phyloP scores from a whole-genome alignment of 2,888 invertebrate species.

The Amorpha juglandis region DNA sequence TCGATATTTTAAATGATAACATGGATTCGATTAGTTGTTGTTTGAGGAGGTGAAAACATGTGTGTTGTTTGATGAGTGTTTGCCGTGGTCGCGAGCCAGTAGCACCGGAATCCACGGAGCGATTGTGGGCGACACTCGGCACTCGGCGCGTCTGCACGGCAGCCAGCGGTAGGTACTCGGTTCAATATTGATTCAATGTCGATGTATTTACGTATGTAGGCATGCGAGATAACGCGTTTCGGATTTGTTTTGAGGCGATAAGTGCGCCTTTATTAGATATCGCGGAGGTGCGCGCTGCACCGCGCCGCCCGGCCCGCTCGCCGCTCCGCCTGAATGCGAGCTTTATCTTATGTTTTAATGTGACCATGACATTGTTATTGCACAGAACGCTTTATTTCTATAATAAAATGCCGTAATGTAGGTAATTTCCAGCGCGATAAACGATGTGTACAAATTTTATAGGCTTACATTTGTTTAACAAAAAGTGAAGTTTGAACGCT shows the following conservation, averaged over 20 bases:
- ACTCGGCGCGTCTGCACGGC: slow-evolving; percentile 27
- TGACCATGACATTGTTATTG: slow-evolving; percentile 27
- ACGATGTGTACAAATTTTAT: slow-evolving; percentile 1
- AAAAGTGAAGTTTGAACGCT: neutral
- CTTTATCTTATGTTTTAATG: slow-evolving; percentile 24
- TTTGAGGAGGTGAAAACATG: slow-evolving; percentile 68
- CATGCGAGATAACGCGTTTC: slow-evolving; percentile 61
- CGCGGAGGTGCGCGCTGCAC: slow-evolving; percentile 10
- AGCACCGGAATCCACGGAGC: slow-evolving; percentile 15
- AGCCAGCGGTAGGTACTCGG: slow-evolving; percentile 59
- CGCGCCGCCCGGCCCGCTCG: neutral
- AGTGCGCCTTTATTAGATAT: slow-evolving; percentile 45
- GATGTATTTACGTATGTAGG: slow-evolving; percentile 62
- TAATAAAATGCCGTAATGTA: slow-evolving; percentile 14
- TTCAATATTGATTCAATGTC: slow-evolving; percentile 73
- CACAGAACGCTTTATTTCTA: slow-evolving; percentile 1
- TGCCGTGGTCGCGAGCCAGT: slow-evolving; percentile 43
- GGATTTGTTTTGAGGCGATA: slow-evolving; percentile 76
- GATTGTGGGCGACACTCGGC: slow-evolving; percentile 33
- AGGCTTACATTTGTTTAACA: neutral
- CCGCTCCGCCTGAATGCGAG: neutral
- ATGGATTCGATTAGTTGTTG: slow-evolving; percentile 80
- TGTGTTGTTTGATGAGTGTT: slow-evolving; percentile 53
- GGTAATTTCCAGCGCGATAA: slow-evolving; percentile 14
- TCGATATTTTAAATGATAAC: slow-evolving; percentile 84